These are phyloP conservation scores for Sitodiplosis mosellana DNA, from an alignment of 1,140 invertebrate genomes.

Conservation along the genomic window DNA sequence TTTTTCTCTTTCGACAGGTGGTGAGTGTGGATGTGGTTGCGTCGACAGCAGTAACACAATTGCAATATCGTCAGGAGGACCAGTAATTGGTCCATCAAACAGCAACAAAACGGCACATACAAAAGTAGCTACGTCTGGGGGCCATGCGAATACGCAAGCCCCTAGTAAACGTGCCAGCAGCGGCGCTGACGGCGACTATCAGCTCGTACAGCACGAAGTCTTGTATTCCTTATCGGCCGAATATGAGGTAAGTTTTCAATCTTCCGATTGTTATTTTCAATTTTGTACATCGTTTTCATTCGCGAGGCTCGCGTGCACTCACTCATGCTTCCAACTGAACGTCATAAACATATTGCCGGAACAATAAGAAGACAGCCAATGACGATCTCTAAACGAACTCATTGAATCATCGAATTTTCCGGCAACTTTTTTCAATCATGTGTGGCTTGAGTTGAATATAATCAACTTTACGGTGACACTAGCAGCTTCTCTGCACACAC, in stretches of 20 bases:
- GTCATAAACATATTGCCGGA: too few species aligned
- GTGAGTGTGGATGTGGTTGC: constrained; percentile 24
- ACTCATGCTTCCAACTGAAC: too few species aligned
- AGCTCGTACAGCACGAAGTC: constrained; percentile 95
- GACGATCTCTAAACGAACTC: too few species aligned
- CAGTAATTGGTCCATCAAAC: constrained; percentile 7
- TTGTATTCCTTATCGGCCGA: constrained; percentile 83
- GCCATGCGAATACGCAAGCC: constrained; percentile 25
- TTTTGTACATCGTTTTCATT: too few species aligned
- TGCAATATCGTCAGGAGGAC: constrained; percentile 1
- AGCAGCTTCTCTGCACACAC: too few species aligned
- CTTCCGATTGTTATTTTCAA: too few species aligned
- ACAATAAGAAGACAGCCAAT: too few species aligned
- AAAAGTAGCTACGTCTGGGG: constrained; percentile 25
- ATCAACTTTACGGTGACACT: too few species aligned
- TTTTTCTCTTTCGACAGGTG: background rate
- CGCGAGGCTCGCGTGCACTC: too few species aligned
- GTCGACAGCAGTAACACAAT: constrained; percentile 11
- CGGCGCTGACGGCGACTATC: constrained; percentile 89
- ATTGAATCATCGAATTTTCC: too few species aligned
- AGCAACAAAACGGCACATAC: constrained; percentile 25
- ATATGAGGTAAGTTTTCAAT: constrained; percentile 54
- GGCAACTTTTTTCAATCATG: too few species aligned
- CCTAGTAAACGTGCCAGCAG: constrained; percentile 38
- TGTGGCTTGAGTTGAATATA: too few species aligned